Base-by-base conservation (phyloP, 2,888 invertebrate genomes). In the Zhengitettix transpicula region DNA sequence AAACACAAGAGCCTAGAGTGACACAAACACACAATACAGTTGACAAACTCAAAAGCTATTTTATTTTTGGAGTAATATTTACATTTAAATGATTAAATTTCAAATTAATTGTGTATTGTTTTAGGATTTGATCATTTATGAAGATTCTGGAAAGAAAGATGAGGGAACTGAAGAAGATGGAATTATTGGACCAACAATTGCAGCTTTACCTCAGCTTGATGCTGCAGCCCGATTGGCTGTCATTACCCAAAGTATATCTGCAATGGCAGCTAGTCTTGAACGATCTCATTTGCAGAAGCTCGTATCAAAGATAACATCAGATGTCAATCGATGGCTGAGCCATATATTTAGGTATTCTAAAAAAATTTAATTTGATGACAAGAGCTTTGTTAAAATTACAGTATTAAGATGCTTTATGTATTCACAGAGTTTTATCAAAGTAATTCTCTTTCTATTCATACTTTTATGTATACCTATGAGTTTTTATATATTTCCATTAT, bases 251-350 rank as follows among this genome's bases (percentile, higher is more conserved):
- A 88, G 89, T 70, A 80, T 95, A 65, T 85, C 88, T 8, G 92
- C 94, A 1, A 87, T 90, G 69, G 83, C 91, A 64, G 85, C 89
- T n/a, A 84, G 89, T 58, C 72, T 95, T 64, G 89, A 91, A 64
- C 78, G 87, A 53, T 78, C 80, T 64, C 87, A 90, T 71, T 80
- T 93, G 58, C 83, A 88, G 60, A 82, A 87, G 67, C 78, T 95
- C 17, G 87, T 89, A 52, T 83, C 85, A 52, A 84, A 88, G 67
- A 82, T 95, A 65, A 85, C 88, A 0, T 84, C 85, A 42, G 94
- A 94, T 69, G 89, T 90, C 0, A 88, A 89, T 8, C 76, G 89
- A 65, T 94, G 94, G 94, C 77, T 94, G 68, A 83, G 89, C 58
- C 85, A 89, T 68, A 79, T 94, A 69, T 92, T 92, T 75, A 85